Conservation (phyloP, 1,140 invertebrate genomes). For the Cydia fagiglandana region DNA sequence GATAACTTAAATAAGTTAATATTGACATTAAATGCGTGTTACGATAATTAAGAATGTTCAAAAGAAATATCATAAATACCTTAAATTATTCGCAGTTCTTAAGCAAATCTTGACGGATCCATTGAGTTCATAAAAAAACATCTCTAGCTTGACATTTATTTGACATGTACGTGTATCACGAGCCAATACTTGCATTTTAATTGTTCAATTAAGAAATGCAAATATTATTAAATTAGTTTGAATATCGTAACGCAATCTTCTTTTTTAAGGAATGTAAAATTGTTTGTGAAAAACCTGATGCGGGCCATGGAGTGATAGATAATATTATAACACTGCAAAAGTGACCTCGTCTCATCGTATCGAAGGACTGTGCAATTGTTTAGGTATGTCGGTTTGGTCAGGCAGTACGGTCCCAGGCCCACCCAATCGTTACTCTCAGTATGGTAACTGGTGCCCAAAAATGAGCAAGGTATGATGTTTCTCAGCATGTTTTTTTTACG, state of each 20-base stretch:
- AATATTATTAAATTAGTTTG: neutral
- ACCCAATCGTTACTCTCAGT: constrained; percentile 62
- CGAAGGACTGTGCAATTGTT: constrained; percentile 67
- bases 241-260: neutral
- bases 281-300: neutral
- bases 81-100: too few relatives aligned
- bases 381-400: constrained; percentile 79
- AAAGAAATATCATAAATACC: too few relatives aligned
- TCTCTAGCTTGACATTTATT: neutral
- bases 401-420: constrained; percentile 68
- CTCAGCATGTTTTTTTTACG: constrained; percentile 19
- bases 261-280: neutral
- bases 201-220: neutral
- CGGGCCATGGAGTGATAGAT: constrained; percentile 10
- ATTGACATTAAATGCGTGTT: too few relatives aligned
- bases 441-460: constrained; percentile 74
- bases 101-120: too few relatives aligned
- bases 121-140: neutral
- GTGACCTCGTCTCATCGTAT: constrained; percentile 63
- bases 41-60: too few relatives aligned
- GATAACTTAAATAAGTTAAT: too few relatives aligned
- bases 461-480: constrained; percentile 59
- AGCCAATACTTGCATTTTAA: neutral
- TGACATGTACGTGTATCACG: constrained; percentile 5
- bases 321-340: constrained; percentile 33